These are phyloP conservation scores for Ptiloglossa arizonensis DNA, from an alignment of 1,140 invertebrate genomes.

Conservation along the genomic window DNA sequence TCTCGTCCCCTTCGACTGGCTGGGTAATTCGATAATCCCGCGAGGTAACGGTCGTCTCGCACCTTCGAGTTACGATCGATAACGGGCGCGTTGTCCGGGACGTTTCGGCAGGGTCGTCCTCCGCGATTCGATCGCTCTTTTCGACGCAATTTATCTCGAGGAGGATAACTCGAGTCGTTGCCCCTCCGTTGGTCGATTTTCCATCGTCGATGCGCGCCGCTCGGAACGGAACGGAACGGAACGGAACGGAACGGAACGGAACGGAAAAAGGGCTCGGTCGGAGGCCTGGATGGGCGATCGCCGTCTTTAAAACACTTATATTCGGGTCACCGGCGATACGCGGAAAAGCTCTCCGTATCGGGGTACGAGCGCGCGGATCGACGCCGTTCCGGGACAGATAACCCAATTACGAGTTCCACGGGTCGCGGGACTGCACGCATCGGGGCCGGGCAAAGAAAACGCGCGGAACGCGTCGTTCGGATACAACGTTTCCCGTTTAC, in stretches of 20 bases:
- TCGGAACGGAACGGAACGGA: too few species aligned
- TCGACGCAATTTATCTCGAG: background rate
- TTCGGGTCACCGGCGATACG: constrained; percentile 53
- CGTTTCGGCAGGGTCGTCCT: background rate
- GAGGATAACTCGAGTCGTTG: too few species aligned
- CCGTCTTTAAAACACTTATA: constrained; percentile 58
- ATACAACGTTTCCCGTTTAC: constrained; percentile 13
- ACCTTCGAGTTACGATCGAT: constrained; percentile 46
- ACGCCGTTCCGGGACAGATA: constrained; percentile 57
- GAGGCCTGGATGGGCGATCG: constrained; percentile 5
- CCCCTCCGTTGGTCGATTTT: constrained; percentile 29
- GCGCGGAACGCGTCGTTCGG: constrained; percentile 1
- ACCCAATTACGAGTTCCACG: constrained; percentile 61
- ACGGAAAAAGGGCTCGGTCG: constrained; percentile 27
- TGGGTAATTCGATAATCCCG: constrained; percentile 45
- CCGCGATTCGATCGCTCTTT: background rate
- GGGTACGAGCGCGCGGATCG: constrained; percentile 31
- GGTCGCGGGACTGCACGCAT: background rate
- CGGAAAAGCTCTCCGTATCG: constrained; percentile 57
- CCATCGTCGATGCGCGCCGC: constrained; percentile 2
- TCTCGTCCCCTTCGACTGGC: constrained; percentile 27
- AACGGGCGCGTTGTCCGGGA: constrained; percentile 35
- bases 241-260: too few species aligned
- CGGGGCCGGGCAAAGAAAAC: constrained; percentile 27
- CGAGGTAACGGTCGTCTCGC: constrained; percentile 21